Percentiles rank a stretch among this genome's conserved stretches.
These are phyloP conservation scores for Prionace glauca DNA, from an alignment of 2,797 vertebrate species.

Conservation along the genomic window DNA sequence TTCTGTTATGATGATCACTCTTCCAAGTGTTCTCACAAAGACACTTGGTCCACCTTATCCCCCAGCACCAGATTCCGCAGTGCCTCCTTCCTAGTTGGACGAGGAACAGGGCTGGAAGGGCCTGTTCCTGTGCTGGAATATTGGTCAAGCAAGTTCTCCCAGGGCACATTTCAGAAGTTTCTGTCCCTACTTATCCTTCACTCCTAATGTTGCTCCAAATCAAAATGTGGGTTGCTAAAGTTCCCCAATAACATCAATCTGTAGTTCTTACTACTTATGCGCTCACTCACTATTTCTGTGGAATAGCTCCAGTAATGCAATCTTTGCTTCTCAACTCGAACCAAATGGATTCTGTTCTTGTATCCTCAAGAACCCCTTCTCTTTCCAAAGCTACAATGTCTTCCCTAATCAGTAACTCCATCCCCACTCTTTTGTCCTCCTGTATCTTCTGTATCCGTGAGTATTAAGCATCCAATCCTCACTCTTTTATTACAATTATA, in stretches of 20 bases:
- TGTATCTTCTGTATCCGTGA: neutral
- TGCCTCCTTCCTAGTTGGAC: neutral
- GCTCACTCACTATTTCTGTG: neutral
- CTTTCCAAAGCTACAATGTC: no score
- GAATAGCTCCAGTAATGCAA: no score
- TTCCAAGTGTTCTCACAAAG: neutral
- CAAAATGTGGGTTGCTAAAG: neutral
- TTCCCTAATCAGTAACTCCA: no score
- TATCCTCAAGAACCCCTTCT: no score
- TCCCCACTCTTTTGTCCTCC: neutral
- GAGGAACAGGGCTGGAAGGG: no score
- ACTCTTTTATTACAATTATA: neutral
- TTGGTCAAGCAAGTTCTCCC: neutral
- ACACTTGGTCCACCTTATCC: neutral
- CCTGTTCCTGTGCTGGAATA: no score
- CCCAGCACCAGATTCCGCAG: neutral
- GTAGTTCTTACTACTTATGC: neutral
- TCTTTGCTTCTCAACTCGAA: no score
- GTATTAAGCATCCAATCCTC: neutral
- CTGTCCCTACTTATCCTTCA: neutral
- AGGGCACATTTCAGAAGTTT: neutral
- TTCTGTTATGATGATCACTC: neutral
- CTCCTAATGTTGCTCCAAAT: neutral
- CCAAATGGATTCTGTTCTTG: no score
- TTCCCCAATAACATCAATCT: neutral